Evolutionary conservation across 2,797 vertebrate species (phyloP).

Genomic region (Poliocrania exsul): DNA sequence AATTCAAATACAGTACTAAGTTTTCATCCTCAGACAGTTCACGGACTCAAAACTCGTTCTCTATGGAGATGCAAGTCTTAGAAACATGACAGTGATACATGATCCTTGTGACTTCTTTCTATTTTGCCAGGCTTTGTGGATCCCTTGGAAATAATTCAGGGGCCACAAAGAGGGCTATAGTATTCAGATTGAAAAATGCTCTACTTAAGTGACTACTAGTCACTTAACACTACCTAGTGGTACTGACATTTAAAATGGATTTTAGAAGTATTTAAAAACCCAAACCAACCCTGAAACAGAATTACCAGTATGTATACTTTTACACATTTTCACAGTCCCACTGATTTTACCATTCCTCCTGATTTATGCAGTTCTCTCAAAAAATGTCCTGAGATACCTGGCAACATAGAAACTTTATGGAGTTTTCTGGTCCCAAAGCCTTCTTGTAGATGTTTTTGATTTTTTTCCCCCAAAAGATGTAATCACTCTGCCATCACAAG

Average conservation of each 20-base stretch:
- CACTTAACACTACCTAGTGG: neutral
- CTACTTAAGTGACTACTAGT: neutral
- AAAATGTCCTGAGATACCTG: neutral
- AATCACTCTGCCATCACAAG: slow-evolving; percentile 63
- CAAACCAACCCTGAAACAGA: neutral
- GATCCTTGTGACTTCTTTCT: neutral
- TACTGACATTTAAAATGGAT: neutral
- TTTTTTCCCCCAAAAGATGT: neutral
- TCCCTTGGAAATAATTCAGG: neutral
- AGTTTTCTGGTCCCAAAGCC: neutral
- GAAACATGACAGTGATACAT: neutral
- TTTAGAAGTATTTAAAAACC: neutral
- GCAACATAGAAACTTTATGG: neutral
- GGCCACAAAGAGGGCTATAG: neutral
- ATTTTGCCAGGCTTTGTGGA: neutral
- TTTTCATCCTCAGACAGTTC: neutral
- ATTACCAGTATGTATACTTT: neutral
- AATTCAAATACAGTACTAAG: neutral
- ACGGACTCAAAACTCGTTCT: neutral
- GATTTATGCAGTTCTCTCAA: neutral
- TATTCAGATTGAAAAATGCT: neutral
- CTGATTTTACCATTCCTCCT: neutral
- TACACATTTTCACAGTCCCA: neutral
- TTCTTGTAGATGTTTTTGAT: neutral
- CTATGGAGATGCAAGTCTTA: neutral